Percentiles rank a stretch among this genome's conserved stretches.
These are phyloP conservation scores for Calycopis cecrops DNA, from an alignment of 1,140 invertebrate genomes.

Conservation along the genomic window DNA sequence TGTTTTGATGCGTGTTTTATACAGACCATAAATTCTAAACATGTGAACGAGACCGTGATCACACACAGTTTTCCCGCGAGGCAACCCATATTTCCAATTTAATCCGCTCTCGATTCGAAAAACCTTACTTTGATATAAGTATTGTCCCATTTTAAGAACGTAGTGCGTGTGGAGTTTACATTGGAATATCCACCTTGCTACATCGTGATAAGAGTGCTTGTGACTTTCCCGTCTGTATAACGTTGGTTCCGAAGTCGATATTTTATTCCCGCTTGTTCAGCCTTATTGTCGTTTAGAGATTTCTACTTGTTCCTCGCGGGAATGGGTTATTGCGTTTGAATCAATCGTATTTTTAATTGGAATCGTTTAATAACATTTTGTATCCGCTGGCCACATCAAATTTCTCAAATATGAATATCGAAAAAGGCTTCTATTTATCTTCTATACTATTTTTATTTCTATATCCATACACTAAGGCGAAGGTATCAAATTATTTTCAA, in stretches of 20 bases:
- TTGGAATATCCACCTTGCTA: constrained; percentile 18
- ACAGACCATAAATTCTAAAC: not conserved
- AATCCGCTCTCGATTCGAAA: constrained; percentile 55
- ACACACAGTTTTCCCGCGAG: constrained; percentile 48
- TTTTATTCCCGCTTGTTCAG: constrained; percentile 65
- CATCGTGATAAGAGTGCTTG: not conserved
- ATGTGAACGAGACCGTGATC: constrained; percentile 27
- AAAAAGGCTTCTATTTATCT: too few relatives aligned
- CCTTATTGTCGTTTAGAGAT: constrained; percentile 51
- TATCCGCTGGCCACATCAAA: too few relatives aligned
- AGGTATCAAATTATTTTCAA: too few relatives aligned
- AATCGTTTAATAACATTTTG: not conserved
- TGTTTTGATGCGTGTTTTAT: too few relatives aligned
- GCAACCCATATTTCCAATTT: constrained; percentile 60
- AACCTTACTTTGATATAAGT: constrained; percentile 50
- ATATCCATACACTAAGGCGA: too few relatives aligned
- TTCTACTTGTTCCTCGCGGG: constrained; percentile 48
- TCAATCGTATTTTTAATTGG: constrained; percentile 20
- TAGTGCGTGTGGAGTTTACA: constrained; percentile 4
- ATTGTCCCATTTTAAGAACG: constrained; percentile 27
- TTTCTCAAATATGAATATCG: too few relatives aligned
- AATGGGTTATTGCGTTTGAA: constrained; percentile 48
- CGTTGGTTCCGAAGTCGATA: constrained; percentile 46
- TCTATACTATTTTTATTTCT: too few relatives aligned
- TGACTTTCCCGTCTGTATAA: constrained; percentile 18